phyloP scores from a whole-genome alignment of 2,888 invertebrate genomes.

The Plebejus argus region DNA sequence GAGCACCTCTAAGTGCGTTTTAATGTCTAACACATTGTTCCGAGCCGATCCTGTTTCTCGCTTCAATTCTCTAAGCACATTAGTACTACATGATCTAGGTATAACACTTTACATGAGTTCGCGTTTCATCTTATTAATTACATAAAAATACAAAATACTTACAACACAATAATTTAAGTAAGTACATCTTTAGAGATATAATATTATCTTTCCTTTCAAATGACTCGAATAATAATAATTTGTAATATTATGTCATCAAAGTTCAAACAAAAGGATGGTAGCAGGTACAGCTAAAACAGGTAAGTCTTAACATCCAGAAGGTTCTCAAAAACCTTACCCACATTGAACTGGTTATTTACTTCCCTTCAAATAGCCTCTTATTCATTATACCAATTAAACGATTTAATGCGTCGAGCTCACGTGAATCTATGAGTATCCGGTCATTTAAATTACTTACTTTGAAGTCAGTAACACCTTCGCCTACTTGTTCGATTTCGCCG shows the following conservation, averaged over 20 bases:
- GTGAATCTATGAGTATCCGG: slow-evolving; percentile 5
- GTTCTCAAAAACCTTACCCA: neutral
- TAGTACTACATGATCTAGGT: too few relatives aligned
- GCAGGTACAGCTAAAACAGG: neutral
- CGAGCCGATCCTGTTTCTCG: slow-evolving; percentile 19
- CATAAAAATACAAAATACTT: neutral
- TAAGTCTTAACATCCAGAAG: neutral
- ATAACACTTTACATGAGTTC: neutral
- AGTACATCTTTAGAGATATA: too few relatives aligned
- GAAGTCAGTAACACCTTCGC: slow-evolving; percentile 89
- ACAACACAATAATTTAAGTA: neutral
- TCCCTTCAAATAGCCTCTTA: slow-evolving; percentile 2
- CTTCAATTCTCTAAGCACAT: neutral
- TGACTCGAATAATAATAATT: neutral
- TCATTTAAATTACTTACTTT: slow-evolving; percentile 73
- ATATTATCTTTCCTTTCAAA: neutral
- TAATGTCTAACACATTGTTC: slow-evolving; percentile 29
- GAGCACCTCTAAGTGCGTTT: slow-evolving; percentile 32
- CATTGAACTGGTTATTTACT: neutral
- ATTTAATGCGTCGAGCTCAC: slow-evolving; percentile 17
- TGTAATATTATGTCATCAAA: too few relatives aligned
- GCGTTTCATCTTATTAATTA: neutral
- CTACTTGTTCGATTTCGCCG: slow-evolving; percentile 89
- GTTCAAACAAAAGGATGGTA: neutral
- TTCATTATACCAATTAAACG: slow-evolving; percentile 15